Evolutionary conservation across 2,888 invertebrate species (phyloP).

Genomic region (Chymomyza amoena): DNA sequence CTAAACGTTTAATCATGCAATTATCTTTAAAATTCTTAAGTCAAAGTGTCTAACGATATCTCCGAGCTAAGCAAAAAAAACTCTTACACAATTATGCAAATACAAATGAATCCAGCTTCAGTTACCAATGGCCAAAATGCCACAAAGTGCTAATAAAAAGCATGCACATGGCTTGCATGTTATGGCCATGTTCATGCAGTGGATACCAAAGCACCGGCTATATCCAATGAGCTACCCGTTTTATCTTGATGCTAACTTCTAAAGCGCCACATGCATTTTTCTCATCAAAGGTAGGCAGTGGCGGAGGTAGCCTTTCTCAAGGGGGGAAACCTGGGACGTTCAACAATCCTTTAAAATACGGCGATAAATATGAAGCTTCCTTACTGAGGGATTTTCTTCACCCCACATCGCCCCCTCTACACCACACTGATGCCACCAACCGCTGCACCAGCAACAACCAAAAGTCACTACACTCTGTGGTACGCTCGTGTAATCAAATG

Average conservation of each 20-base stretch:
- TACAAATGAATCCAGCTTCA: background rate
- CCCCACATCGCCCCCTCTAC: too few species aligned
- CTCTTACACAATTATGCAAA: constrained; percentile 45
- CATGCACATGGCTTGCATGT: constrained; percentile 17
- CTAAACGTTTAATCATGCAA: background rate
- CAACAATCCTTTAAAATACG: too few species aligned
- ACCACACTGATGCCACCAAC: background rate
- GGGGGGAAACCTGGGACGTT: too few species aligned
- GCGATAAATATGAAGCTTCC: too few species aligned
- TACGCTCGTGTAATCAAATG: constrained; percentile 44
- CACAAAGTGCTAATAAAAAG: constrained; percentile 17
- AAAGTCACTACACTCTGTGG: constrained; percentile 9
- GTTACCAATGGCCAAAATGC: constrained; percentile 1
- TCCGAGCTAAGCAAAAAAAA: background rate
- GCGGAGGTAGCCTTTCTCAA: too few species aligned
- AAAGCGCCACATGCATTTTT: constrained; percentile 21
- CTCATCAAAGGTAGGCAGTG: constrained; percentile 12
- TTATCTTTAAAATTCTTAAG: background rate
- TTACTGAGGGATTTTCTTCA: too few species aligned
- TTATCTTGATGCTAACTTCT: constrained; percentile 51
- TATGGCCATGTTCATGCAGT: background rate
- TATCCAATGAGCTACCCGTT: background rate
- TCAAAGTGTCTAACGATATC: background rate
- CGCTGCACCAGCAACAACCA: constrained; percentile 1
- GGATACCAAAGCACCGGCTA: constrained; percentile 8